phyloP scores from a whole-genome alignment of 2,113 vertebrate species.

The Eudorcas thomsonii region DNA sequence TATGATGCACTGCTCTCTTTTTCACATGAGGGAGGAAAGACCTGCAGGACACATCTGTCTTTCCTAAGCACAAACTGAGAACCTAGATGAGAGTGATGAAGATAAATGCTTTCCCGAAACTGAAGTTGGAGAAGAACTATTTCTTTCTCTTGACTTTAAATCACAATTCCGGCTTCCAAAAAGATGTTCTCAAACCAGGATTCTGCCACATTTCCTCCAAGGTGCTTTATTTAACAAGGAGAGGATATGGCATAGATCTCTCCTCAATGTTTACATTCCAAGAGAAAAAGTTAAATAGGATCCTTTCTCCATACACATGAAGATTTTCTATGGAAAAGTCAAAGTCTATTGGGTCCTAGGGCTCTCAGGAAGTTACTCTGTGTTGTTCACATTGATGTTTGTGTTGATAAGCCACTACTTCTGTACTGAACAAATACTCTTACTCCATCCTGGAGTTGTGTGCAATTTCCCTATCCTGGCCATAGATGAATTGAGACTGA shows the following conservation, averaged over 20 bases:
- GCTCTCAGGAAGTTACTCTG: background rate
- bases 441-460: background rate
- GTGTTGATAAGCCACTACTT: background rate
- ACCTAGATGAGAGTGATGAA: constrained; percentile 31
- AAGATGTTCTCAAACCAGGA: background rate
- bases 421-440: background rate
- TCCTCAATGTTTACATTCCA: background rate
- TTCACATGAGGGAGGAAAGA: background rate
- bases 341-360: background rate
- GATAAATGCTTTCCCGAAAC: background rate
- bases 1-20: constrained; percentile 38
- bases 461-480: background rate
- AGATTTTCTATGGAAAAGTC: background rate
- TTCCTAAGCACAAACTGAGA: constrained; percentile 49
- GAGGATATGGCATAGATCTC: background rate
- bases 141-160: constrained; percentile 42
- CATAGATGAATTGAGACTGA: background rate
- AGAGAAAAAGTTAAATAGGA: background rate
- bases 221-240: constrained; percentile 29
- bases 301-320: background rate
- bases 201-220: background rate
- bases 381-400: background rate
- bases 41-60: constrained; percentile 66
- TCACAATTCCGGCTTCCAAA: background rate
- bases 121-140: background rate